These are phyloP conservation scores for Cinclus cinclus DNA, from an alignment of 2,113 vertebrate genomes.

Conservation along the genomic window DNA sequence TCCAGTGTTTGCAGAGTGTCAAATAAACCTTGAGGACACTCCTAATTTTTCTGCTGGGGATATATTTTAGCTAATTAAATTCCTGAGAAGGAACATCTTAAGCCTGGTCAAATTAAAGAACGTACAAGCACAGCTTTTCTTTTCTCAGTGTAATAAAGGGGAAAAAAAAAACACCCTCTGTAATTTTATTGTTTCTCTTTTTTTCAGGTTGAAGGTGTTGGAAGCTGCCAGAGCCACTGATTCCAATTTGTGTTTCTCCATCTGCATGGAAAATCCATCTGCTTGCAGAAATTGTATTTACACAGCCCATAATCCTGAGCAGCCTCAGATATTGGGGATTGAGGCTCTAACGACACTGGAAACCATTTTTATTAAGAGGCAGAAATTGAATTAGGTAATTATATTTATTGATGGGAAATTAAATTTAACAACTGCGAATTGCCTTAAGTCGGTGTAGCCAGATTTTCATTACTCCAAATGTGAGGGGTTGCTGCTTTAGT, in stretches of 20 bases:
- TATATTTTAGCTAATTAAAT: not conserved
- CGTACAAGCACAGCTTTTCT: not conserved
- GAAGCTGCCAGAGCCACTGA: not conserved
- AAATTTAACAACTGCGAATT: not conserved
- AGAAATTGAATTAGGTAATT: conserved; percentile 48
- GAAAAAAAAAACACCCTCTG: not conserved
- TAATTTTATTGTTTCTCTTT: not conserved
- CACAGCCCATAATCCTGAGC: not conserved
- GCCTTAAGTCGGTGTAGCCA: not conserved
- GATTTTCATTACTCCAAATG: not conserved
- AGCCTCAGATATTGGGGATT: not conserved
- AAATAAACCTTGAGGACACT: not conserved
- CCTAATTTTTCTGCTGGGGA: not conserved
- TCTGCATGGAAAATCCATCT: conserved; percentile 6
- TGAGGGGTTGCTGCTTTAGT: not conserved
- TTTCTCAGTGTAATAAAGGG: not conserved
- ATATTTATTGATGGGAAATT: conserved; percentile 46
- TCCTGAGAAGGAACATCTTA: not conserved
- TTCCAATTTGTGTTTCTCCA: not conserved
- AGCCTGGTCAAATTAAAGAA: not conserved
- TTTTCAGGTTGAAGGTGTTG: not conserved
- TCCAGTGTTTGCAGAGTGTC: not conserved
- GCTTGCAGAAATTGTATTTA: not conserved
- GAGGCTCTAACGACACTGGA: not conserved
- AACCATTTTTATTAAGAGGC: conserved; percentile 27